Conservation (phyloP, 2,888 invertebrate species). For the Hyposoter dolosus region DNA sequence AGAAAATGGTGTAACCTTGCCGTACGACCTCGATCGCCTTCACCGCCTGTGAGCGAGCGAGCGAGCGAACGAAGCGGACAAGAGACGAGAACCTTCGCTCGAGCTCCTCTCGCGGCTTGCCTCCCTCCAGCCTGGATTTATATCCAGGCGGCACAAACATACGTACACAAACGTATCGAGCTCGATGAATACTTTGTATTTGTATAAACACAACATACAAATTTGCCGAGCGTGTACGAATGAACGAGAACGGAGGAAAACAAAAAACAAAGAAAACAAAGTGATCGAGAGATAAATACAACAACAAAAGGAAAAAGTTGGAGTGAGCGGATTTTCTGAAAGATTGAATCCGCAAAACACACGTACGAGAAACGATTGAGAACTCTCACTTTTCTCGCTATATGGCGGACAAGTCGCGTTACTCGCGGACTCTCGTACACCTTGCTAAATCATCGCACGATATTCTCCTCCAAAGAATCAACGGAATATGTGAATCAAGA, state of each 20-base stretch:
- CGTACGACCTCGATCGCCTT: conserved; percentile 83
- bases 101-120: conserved; percentile 43
- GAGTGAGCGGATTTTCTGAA: conserved; percentile 17
- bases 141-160: not conserved
- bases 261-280: no score
- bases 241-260: no score
- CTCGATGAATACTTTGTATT: not conserved
- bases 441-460: not conserved
- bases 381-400: conserved; percentile 74
- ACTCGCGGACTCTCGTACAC: not conserved
- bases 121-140: conserved; percentile 1
- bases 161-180: not conserved
- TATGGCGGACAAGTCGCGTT: not conserved
- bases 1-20: conserved; percentile 82
- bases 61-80: conserved; percentile 47
- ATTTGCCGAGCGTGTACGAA: not conserved
- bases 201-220: not conserved
- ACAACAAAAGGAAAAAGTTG: not conserved
- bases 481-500: not conserved
- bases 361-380: conserved; percentile 42
- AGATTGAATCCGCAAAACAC: conserved; percentile 73
- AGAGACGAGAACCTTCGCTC: conserved; percentile 58
- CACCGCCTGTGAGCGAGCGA: conserved; percentile 68
- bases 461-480: not conserved
- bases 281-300: not conserved